Conservation (phyloP, 2,888 invertebrate genomes). For the Polydrusus tereticollis region DNA sequence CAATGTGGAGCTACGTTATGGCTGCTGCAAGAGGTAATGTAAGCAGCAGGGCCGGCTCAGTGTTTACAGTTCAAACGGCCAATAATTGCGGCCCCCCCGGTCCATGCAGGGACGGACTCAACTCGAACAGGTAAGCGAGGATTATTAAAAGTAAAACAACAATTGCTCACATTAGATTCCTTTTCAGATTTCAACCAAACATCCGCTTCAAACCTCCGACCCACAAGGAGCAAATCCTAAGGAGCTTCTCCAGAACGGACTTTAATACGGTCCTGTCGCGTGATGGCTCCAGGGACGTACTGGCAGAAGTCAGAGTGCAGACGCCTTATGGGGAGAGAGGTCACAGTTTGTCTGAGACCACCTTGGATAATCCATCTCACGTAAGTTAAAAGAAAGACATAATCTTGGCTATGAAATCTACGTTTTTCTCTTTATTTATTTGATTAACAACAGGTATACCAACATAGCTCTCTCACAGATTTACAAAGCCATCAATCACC, state of each 20-base stretch:
- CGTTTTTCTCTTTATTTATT: too few relatives aligned
- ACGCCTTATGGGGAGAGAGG: conserved; percentile 56
- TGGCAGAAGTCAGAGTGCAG: conserved; percentile 64
- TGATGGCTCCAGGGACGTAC: conserved; percentile 63
- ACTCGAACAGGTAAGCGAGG: conserved; percentile 42
- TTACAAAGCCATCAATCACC: too few relatives aligned
- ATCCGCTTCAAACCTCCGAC: conserved; percentile 15
- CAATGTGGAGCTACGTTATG: conserved; percentile 82
- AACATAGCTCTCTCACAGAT: too few relatives aligned
- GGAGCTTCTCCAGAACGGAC: conserved; percentile 43
- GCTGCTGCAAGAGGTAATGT: conserved; percentile 78
- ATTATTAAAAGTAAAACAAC: neutral
- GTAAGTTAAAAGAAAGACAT: conserved; percentile 49
- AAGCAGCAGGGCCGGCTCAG: conserved; percentile 61
- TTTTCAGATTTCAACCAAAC: conserved; percentile 22
- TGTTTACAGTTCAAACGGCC: conserved; percentile 62
- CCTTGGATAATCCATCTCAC: conserved; percentile 52
- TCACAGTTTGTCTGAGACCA: conserved; percentile 53
- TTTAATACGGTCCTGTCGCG: conserved; percentile 56
- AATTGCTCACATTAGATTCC: neutral
- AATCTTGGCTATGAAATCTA: too few relatives aligned
- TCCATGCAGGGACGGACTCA: conserved; percentile 62
- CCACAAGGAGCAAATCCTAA: conserved; percentile 26
- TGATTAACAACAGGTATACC: too few relatives aligned
- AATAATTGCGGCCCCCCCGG: conserved; percentile 60